These are phyloP conservation scores for Perca fluviatilis DNA, from an alignment of 2,113 vertebrate genomes.

Conservation along the genomic window DNA sequence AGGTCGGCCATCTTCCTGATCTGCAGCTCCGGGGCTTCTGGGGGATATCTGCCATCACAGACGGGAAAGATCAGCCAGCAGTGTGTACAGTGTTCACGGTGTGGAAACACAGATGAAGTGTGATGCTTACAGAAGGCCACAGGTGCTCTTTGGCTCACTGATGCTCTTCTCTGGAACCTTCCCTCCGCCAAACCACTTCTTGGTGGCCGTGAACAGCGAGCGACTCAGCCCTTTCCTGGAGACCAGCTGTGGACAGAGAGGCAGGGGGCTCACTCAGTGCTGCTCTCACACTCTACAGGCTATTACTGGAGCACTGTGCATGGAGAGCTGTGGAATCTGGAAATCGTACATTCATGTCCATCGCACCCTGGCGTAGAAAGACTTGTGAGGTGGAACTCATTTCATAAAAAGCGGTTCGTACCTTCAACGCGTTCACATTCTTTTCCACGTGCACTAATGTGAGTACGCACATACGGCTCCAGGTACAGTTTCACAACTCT, in stretches of 20 bases:
- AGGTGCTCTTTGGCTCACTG: slow-evolving; percentile 94
- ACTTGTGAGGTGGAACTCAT: too few relatives aligned
- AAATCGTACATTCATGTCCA: background rate
- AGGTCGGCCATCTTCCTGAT: slow-evolving; percentile 99
- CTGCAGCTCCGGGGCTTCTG: slow-evolving; percentile 98
- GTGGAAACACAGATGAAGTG: background rate
- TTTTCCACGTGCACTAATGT: too few relatives aligned
- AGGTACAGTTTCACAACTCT: too few relatives aligned
- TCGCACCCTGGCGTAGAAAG: background rate
- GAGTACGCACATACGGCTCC: too few relatives aligned
- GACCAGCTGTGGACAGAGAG: slow-evolving; percentile 87
- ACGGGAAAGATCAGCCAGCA: background rate
- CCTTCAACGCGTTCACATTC: too few relatives aligned
- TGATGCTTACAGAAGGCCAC: slow-evolving; percentile 90
- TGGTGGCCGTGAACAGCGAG: slow-evolving; percentile 96
- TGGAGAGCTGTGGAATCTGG: background rate
- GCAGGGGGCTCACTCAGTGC: background rate
- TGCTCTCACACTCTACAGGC: too few relatives aligned
- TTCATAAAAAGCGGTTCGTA: too few relatives aligned
- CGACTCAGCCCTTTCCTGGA: slow-evolving; percentile 98
- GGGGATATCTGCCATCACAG: slow-evolving; percentile 89
- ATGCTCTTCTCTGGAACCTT: slow-evolving; percentile 97
- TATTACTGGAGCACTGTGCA: too few relatives aligned
- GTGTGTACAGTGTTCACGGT: background rate
- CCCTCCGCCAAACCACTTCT: slow-evolving; percentile 98